Evolutionary conservation across 2,113 vertebrate genomes (phyloP).

Genomic region (Bagarius yarrelli): DNA sequence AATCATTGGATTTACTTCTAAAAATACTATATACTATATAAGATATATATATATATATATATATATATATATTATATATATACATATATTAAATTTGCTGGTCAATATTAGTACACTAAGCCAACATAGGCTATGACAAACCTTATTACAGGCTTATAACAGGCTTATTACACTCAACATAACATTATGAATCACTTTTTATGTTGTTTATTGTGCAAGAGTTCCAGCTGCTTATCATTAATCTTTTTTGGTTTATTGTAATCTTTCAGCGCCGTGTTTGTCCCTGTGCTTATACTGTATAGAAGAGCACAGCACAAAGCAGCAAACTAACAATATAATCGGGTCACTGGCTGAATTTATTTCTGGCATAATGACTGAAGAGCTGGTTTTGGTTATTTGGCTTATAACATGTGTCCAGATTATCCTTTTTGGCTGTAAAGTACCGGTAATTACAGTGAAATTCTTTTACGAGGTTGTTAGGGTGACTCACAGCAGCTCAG

Average conservation of each 20-base stretch:
- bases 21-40: too few relatives aligned
- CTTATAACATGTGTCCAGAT: background rate
- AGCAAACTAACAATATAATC: background rate
- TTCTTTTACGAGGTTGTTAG: background rate
- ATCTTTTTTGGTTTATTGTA: background rate
- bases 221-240: background rate
- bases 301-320: background rate
- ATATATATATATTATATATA: too few relatives aligned
- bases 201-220: too few relatives aligned
- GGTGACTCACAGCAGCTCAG: background rate
- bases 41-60: too few relatives aligned
- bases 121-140: too few relatives aligned
- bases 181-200: too few relatives aligned
- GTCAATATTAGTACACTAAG: too few relatives aligned
- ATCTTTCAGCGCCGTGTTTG: background rate
- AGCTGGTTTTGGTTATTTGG: slow-evolving; percentile 2
- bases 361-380: background rate
- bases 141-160: too few relatives aligned
- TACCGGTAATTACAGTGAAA: background rate
- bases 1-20: too few relatives aligned
- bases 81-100: too few relatives aligned
- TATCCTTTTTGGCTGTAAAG: background rate
- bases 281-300: background rate
- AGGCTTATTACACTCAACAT: too few relatives aligned
- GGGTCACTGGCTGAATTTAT: background rate